phyloP scores from a whole-genome alignment of 92 coral and sea anemone genomes.

The Porites lobata region DNA sequence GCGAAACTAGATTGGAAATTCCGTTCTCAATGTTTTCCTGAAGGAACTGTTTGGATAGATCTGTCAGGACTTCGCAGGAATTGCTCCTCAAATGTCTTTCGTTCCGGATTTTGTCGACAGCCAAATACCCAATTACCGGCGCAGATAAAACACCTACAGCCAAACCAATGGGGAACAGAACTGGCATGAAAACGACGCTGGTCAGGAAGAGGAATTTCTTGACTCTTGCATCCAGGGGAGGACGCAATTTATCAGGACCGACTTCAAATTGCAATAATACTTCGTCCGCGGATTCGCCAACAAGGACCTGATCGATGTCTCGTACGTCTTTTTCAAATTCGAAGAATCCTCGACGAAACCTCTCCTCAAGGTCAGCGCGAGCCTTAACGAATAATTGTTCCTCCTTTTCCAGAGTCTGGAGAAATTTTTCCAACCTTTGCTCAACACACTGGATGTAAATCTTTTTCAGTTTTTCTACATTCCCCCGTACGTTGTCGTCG shows the following conservation, averaged over 20 bases:
- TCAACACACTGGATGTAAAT: background rate
- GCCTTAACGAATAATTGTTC: background rate
- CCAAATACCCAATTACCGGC: conserved; percentile 24
- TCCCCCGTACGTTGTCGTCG: background rate
- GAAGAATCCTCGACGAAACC: conserved; percentile 3
- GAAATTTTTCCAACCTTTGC: background rate
- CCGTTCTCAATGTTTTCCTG: background rate
- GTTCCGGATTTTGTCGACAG: background rate
- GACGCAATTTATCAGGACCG: background rate
- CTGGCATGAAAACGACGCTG: background rate
- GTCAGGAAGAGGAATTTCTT: conserved; percentile 21
- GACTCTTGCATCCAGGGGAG: background rate
- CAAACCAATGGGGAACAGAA: conserved; percentile 24
- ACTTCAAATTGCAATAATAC: background rate
- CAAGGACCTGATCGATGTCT: conserved; percentile 16
- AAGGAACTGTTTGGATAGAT: conserved; percentile 11
- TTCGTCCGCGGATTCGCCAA: background rate
- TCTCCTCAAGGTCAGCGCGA: background rate
- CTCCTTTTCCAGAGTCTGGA: background rate
- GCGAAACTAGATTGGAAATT: background rate
- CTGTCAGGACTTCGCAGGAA: background rate
- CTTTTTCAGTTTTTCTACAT: background rate
- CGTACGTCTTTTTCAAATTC: conserved; percentile 25
- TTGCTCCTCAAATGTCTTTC: background rate
- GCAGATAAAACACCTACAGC: conserved; percentile 32